These are phyloP conservation scores for Microtus obscurus DNA, from an alignment of 2,797 vertebrate genomes.

Conservation along the genomic window DNA sequence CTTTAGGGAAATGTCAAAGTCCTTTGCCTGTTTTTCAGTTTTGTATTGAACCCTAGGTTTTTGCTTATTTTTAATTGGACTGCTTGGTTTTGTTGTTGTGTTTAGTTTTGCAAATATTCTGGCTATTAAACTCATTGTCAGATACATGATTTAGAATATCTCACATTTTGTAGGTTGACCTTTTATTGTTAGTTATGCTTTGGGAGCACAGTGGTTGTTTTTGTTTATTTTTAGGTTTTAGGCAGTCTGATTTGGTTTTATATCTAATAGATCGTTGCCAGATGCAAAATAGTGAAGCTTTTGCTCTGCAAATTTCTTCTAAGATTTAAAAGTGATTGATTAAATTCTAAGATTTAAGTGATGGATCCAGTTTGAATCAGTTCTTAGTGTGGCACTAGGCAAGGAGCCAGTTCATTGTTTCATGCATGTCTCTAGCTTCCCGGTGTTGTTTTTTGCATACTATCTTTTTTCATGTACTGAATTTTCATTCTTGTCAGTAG, in stretches of 20 bases:
- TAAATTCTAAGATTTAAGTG: background rate
- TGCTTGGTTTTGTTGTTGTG: background rate
- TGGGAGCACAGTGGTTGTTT: background rate
- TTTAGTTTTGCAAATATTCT: background rate
- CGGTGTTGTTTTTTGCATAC: background rate
- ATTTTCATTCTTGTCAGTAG: background rate
- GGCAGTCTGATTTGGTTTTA: background rate
- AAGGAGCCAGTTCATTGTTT: background rate
- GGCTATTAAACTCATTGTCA: background rate
- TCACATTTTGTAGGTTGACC: background rate
- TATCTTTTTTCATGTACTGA: background rate
- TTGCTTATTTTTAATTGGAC: background rate
- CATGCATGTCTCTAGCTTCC: background rate
- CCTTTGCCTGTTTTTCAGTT: background rate
- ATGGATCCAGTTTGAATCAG: background rate
- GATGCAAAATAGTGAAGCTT: background rate
- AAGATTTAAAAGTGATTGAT: background rate
- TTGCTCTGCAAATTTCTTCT: background rate
- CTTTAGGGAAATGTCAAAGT: background rate
- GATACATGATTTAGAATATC: background rate
- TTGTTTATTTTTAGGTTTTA: background rate
- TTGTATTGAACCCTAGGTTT: background rate
- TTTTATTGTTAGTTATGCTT: conserved; percentile 35
- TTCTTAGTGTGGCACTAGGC: background rate
- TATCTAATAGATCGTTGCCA: background rate